These are phyloP conservation scores for Phalangium opilio DNA, from an alignment of 2,888 invertebrate species.

Conservation along the genomic window DNA sequence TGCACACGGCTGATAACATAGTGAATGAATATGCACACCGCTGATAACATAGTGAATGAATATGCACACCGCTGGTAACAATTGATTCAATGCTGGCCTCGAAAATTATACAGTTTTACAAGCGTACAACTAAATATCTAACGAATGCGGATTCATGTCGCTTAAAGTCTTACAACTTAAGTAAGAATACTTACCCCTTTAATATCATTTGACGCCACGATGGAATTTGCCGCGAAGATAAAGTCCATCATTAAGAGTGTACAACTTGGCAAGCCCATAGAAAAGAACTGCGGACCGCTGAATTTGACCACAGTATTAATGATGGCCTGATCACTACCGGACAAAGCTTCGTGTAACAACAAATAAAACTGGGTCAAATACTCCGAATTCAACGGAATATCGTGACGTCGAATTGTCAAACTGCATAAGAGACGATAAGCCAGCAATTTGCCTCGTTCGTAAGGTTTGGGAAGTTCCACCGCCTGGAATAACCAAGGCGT, in stretches of 20 bases:
- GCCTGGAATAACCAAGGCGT: constrained; percentile 92
- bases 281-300: constrained; percentile 57
- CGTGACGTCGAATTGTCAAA: constrained; percentile 60
- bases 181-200: constrained; percentile 17
- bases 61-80: too few species aligned
- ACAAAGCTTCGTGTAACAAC: constrained; percentile 54
- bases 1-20: too few species aligned
- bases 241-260: constrained; percentile 73
- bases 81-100: too few species aligned
- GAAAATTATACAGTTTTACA: too few species aligned
- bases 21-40: too few species aligned
- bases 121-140: too few species aligned
- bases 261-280: constrained; percentile 61
- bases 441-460: constrained; percentile 62
- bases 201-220: constrained; percentile 56
- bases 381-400: constrained; percentile 49
- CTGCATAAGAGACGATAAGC: constrained; percentile 72
- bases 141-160: too few species aligned
- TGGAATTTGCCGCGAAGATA: constrained; percentile 72
- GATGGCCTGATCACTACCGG: constrained; percentile 48
- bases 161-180: too few species aligned
- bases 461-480: constrained; percentile 40
- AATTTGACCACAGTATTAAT: constrained; percentile 60
- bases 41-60: too few species aligned
- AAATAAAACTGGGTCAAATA: constrained; percentile 74